A percentile compares a stretch with the other conserved stretches of the same genome.
Evolutionary conservation across 2,797 vertebrate species (phyloP).

Genomic region (Zalophus californianus): DNA sequence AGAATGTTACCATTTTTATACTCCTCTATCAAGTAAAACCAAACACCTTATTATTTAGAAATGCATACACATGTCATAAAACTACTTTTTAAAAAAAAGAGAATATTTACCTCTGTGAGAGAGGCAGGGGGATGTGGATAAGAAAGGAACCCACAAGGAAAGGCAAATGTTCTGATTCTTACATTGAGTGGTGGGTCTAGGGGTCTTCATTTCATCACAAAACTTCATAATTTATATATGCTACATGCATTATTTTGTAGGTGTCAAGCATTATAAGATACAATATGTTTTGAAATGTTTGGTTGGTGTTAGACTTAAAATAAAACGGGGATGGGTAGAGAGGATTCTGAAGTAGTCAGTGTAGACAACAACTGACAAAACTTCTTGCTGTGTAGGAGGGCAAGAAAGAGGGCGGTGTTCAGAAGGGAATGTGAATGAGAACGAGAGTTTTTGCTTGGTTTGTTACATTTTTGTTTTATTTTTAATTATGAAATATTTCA

Average conservation of each 20-base stretch:
- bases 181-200: accelerated
- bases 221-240: neutral
- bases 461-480: neutral
- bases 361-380: neutral
- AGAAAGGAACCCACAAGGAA: neutral
- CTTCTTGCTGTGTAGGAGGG: neutral
- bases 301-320: neutral
- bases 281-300: neutral
- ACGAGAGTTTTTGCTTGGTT: neutral
- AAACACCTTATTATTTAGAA: neutral
- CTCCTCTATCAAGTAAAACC: neutral
- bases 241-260: neutral
- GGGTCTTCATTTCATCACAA: no score
- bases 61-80: neutral
- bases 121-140: neutral
- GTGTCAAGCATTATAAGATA: neutral
- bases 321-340: neutral
- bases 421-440: neutral
- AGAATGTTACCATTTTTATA: neutral
- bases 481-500: conserved; percentile 50
- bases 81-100: neutral
- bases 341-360: neutral
- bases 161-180: neutral
- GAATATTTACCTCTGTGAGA: neutral
- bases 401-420: neutral